Conservation (phyloP, 2,797 vertebrate species). For the Crocodylus rhombifer region DNA sequence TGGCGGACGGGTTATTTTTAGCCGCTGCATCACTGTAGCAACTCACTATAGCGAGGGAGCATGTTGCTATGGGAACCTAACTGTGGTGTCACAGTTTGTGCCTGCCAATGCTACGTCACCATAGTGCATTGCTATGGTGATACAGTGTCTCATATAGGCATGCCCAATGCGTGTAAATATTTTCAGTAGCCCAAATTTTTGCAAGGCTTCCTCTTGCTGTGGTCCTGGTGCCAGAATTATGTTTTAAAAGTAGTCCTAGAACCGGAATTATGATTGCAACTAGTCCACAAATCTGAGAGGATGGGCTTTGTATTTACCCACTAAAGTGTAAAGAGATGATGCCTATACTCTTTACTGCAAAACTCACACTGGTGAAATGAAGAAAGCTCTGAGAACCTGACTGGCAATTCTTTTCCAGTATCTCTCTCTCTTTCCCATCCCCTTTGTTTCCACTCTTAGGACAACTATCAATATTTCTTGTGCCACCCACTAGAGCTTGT, state of each 20-base stretch:
- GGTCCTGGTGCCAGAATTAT: no score
- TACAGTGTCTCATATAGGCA: no score
- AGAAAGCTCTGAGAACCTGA: neutral
- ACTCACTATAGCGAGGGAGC: no score
- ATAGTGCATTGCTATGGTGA: no score
- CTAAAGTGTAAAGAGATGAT: neutral
- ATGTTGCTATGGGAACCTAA: no score
- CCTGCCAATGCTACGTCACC: no score
- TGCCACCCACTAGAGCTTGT: neutral
- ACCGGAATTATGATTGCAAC: neutral
- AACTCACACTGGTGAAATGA: neutral
- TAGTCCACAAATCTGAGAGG: neutral
- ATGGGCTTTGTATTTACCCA: neutral
- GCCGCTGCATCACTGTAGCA: no score
- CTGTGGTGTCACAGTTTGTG: no score
- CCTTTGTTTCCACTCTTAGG: accelerated
- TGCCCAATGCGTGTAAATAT: neutral
- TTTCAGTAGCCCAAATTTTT: neutral
- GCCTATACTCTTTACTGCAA: neutral
- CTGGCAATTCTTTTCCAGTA: neutral
- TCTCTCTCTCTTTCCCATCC: neutral
- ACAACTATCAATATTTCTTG: neutral
- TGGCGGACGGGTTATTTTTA: no score
- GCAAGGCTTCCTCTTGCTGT: no score
- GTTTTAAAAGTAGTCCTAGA: neutral